phyloP scores from a whole-genome alignment of 2,888 invertebrate genomes.

The Tenthredo notha region DNA sequence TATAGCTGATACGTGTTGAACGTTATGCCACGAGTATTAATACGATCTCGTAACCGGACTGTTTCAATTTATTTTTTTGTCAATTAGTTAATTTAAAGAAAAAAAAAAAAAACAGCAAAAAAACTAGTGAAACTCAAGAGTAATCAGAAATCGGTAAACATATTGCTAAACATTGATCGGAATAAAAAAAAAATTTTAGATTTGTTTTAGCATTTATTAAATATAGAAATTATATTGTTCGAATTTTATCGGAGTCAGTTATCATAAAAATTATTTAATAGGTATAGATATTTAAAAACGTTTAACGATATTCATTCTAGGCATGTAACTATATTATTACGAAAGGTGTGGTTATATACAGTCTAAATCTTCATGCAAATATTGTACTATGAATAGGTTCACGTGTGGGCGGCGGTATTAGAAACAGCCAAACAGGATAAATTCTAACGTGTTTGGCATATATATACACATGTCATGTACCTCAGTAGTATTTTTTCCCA shows the following conservation, averaged over 20 bases:
- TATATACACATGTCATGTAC: neutral
- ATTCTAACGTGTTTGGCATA: conserved; percentile 18
- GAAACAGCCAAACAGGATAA: conserved; percentile 37
- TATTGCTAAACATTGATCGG: conserved; percentile 3
- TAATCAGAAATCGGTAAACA: neutral
- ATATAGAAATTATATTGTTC: neutral
- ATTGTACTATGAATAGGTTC: conserved; percentile 22
- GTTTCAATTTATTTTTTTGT: neutral
- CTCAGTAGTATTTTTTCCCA: neutral
- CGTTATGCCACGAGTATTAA: neutral
- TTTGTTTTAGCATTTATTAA: no score
- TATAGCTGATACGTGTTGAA: neutral
- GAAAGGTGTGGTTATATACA: neutral
- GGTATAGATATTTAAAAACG: neutral
- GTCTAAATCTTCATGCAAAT: conserved; percentile 43
- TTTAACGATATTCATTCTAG: conserved; percentile 10
- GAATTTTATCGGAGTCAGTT: neutral
- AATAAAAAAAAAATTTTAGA: neutral
- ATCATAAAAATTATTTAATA: conserved; percentile 21
- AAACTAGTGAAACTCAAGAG: conserved; percentile 9
- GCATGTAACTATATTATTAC: neutral
- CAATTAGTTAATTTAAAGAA: no score
- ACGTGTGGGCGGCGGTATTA: conserved; percentile 30
- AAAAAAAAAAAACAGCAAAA: no score
- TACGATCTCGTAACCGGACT: neutral